Base-by-base conservation (phyloP, 2,113 vertebrate genomes). In the Megalops atlanticus region DNA sequence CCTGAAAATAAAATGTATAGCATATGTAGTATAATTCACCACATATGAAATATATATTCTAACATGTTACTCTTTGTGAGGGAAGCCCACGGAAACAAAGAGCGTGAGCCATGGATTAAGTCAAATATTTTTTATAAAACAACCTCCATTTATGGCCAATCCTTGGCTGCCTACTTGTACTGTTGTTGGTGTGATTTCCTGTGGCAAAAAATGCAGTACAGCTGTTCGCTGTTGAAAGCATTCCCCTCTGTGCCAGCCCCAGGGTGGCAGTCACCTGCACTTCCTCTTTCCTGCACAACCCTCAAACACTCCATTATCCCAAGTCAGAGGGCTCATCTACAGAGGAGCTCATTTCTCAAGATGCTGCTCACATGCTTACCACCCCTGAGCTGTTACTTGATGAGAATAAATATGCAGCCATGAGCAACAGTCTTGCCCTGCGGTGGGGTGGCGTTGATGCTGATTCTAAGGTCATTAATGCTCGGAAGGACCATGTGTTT, bases 171-270 rank as follows among this genome's bases (percentile, higher is more conserved):
- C 58, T 27, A 31, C n/a, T n/a, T 64, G 24, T 27, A 27, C 31
- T 64, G n/a, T 83, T 84, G 88, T 89, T 84, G 12, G 71, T 40
- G 24, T 71, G 38, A 85, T 85, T 91, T 92, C 92, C 89, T 89
- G 88, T 89, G 82, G 85, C 86, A 90, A 88, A 90, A 91, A 85
- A 85, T 88, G 80, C 79, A 80, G 74, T 82, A 83, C 80, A 79
- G 36, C 38, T 83, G 64, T 36, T 27, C 31, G 15, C 3, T 76
- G 54, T 82, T 74, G 47, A 14, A n/a, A 79, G 83, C 76, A 54
- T 27, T 86, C 77, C 82, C 36, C 68, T n/a, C 16, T 69, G 80
- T 77, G 77, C 78, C 38, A 12, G n/a, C 27, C 72, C 72, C 72
- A 74, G 36, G 24, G 36, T 72, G 35, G 70, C 38, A n/a, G n/a